These are phyloP conservation scores for Lycia hirtaria DNA, from an alignment of 2,888 invertebrate genomes.

Conservation along the genomic window DNA sequence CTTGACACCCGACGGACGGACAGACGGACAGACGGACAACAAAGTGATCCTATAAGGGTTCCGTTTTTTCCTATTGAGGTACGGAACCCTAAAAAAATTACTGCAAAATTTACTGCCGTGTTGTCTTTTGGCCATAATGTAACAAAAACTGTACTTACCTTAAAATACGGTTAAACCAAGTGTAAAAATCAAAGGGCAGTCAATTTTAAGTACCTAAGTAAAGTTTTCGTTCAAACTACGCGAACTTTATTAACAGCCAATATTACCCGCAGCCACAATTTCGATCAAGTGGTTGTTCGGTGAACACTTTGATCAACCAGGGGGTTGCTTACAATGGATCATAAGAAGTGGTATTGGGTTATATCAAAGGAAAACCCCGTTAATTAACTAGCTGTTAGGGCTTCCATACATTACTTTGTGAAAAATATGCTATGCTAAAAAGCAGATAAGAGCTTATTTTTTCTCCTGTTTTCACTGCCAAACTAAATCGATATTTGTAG, in stretches of 20 bases:
- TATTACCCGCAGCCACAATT: neutral
- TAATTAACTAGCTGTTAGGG: neutral
- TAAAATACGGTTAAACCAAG: neutral
- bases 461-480: too few species aligned
- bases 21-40: too few species aligned
- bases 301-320: constrained; percentile 30
- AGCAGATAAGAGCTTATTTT: too few species aligned
- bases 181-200: neutral
- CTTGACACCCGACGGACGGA: too few species aligned
- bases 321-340: neutral
- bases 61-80: too few species aligned
- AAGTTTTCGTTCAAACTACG: neutral
- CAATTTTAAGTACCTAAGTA: neutral
- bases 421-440: too few species aligned
- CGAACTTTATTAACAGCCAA: neutral
- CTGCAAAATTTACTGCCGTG: too few species aligned
- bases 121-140: neutral
- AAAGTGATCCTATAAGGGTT: too few species aligned
- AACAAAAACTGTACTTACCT: neutral
- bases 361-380: constrained; percentile 5
- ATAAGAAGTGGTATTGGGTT: constrained; percentile 17
- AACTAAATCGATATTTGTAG: too few species aligned
- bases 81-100: too few species aligned
- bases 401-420: neutral
- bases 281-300: constrained; percentile 1